Conservation (phyloP, 2,113 vertebrate genomes). For the Saimiri boliviensis region DNA sequence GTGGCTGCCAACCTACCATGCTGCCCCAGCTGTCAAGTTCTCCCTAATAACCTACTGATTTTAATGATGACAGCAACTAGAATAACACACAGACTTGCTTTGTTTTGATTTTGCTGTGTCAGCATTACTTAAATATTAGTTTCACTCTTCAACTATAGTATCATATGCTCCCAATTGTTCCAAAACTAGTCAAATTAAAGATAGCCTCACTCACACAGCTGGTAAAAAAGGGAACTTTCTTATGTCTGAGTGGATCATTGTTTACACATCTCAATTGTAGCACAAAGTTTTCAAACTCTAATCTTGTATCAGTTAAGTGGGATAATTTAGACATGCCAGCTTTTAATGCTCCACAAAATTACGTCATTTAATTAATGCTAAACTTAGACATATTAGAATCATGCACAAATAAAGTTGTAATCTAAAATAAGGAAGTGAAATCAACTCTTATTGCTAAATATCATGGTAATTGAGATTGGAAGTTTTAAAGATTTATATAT, state of each 20-base stretch:
- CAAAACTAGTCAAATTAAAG: slow-evolving; percentile 66
- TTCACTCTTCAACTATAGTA: slow-evolving; percentile 34
- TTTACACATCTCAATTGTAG: not conserved
- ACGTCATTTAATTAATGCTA: not conserved
- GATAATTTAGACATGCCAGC: not conserved
- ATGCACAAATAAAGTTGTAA: not conserved
- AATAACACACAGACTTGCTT: slow-evolving; percentile 38
- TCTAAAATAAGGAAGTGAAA: not conserved
- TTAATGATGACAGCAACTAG: slow-evolving; percentile 34
- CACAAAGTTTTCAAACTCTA: not conserved
- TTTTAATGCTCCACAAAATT: not conserved
- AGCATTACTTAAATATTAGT: slow-evolving; percentile 53
- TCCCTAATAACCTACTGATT: slow-evolving; percentile 16
- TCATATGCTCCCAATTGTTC: slow-evolving; percentile 52
- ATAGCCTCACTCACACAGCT: slow-evolving; percentile 54
- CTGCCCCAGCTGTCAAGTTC: slow-evolving; percentile 42
- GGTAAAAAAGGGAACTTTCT: slow-evolving; percentile 39
- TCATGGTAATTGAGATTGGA: not conserved
- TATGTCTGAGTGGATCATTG: not conserved
- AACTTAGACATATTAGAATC: not conserved
- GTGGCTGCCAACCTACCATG: slow-evolving; percentile 19
- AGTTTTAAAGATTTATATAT: not conserved
- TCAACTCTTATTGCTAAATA: not conserved
- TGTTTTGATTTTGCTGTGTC: slow-evolving; percentile 51
- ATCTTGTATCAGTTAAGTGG: not conserved